Evolutionary conservation across 2,113 vertebrate genomes (phyloP).

Genomic region (Mesoclemmys tuberculata): DNA sequence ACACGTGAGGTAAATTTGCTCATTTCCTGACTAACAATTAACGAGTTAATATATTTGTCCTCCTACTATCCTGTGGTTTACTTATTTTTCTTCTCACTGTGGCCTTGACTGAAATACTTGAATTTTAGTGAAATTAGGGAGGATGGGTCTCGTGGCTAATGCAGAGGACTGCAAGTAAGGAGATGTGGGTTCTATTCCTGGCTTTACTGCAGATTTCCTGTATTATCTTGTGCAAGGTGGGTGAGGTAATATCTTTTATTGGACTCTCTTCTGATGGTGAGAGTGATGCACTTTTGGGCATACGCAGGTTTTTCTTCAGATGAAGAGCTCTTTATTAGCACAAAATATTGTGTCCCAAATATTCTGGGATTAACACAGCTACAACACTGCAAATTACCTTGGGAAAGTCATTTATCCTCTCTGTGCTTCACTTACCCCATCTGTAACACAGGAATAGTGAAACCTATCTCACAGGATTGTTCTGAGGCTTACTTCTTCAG

Average conservation of each 20-base stretch:
- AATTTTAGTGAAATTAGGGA: neutral
- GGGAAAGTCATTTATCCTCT: too few relatives aligned
- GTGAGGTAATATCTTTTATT: neutral
- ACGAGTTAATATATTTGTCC: neutral
- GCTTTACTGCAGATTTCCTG: neutral
- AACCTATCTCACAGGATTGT: neutral
- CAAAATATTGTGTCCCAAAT: neutral
- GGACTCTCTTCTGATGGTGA: neutral
- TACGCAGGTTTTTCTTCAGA: neutral
- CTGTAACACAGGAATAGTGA: neutral
- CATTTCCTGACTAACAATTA: neutral
- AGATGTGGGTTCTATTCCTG: neutral
- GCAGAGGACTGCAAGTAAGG: rapidly evolving
- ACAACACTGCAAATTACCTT: neutral
- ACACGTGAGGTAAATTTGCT: neutral
- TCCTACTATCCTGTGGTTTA: neutral
- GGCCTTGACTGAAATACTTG: neutral
- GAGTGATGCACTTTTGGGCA: neutral
- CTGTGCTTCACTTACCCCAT: neutral
- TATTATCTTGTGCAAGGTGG: neutral
- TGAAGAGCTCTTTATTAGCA: neutral
- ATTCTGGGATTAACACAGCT: neutral
- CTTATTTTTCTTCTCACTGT: neutral
- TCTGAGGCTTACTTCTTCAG: neutral
- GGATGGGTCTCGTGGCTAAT: rapidly evolving